phyloP scores from a whole-genome alignment of 2,113 vertebrate genomes.

The Malaclemys terrapin region DNA sequence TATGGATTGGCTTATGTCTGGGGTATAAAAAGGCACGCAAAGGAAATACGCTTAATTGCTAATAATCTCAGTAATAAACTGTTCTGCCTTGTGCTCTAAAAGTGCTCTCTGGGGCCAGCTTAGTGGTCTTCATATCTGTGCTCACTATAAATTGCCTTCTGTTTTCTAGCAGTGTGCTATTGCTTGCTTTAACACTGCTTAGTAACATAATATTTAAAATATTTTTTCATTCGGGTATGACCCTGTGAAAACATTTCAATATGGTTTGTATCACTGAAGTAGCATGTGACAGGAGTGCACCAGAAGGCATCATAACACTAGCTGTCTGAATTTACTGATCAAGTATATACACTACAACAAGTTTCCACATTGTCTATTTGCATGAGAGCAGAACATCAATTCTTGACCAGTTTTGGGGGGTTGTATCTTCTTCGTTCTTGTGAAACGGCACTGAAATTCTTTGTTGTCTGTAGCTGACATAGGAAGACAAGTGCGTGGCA shows the following conservation, averaged over 20 bases:
- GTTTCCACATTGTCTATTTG: neutral
- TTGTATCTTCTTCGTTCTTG: neutral
- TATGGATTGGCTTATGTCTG: neutral
- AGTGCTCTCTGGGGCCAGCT: constrained; percentile 34
- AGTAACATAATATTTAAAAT: constrained; percentile 63
- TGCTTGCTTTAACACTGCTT: constrained; percentile 5
- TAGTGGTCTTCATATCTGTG: neutral
- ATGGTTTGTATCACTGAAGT: constrained; percentile 23
- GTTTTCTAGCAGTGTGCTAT: constrained; percentile 56
- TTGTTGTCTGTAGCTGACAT: neutral
- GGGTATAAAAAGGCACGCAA: constrained; percentile 9
- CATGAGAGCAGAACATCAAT: neutral
- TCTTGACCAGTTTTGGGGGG: neutral
- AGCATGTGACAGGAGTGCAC: neutral
- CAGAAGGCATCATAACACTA: neutral
- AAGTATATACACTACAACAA: neutral
- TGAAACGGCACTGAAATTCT: neutral
- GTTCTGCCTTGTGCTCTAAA: constrained; percentile 38
- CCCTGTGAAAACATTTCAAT: constrained; percentile 6
- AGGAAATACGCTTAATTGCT: constrained; percentile 39
- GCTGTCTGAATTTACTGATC: neutral
- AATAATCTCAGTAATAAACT: constrained; percentile 56
- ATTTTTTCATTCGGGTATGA: constrained; percentile 30
- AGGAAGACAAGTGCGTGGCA: neutral
- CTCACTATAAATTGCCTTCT: constrained; percentile 58